phyloP scores from a whole-genome alignment of 1,140 invertebrate species.

The Brachionus asplanchnoidis region DNA sequence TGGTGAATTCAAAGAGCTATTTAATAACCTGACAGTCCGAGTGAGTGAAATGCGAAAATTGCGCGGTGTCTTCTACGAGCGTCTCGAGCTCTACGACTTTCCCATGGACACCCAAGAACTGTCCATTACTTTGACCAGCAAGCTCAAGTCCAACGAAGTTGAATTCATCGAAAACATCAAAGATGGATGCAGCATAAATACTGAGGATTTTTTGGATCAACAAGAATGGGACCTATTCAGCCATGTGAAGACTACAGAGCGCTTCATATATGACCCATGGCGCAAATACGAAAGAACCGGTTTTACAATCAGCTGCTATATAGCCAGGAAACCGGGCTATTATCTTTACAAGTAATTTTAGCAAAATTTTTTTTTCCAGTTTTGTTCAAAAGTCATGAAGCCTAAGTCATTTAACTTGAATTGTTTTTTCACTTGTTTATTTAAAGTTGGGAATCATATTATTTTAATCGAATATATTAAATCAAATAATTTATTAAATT shows the following conservation, averaged over 20 bases:
- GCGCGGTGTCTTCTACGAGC: constrained; percentile 26
- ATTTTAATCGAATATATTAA: too few relatives aligned
- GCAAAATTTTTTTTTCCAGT: neutral
- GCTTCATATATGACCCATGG: neutral
- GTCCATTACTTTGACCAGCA: constrained; percentile 26
- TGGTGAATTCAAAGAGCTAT: constrained; percentile 5
- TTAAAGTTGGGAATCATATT: too few relatives aligned
- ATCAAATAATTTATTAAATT: too few relatives aligned
- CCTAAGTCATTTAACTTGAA: too few relatives aligned
- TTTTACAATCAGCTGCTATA: constrained; percentile 9
- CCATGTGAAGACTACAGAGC: constrained; percentile 11
- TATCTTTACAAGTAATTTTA: constrained; percentile 39
- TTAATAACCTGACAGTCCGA: neutral
- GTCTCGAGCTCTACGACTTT: constrained; percentile 37
- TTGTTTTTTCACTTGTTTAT: too few relatives aligned
- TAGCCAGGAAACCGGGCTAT: constrained; percentile 39
- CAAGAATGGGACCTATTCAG: constrained; percentile 41
- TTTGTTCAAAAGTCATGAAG: too few relatives aligned
- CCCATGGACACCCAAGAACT: constrained; percentile 38
- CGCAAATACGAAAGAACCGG: constrained; percentile 12
- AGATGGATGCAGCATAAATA: constrained; percentile 24
- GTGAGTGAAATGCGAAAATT: constrained; percentile 27
- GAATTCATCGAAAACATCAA: neutral
- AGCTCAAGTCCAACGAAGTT: neutral
- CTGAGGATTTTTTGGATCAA: constrained; percentile 40